These are phyloP conservation scores for Ataeniobius toweri DNA, from an alignment of 2,797 vertebrate species.

Conservation along the genomic window DNA sequence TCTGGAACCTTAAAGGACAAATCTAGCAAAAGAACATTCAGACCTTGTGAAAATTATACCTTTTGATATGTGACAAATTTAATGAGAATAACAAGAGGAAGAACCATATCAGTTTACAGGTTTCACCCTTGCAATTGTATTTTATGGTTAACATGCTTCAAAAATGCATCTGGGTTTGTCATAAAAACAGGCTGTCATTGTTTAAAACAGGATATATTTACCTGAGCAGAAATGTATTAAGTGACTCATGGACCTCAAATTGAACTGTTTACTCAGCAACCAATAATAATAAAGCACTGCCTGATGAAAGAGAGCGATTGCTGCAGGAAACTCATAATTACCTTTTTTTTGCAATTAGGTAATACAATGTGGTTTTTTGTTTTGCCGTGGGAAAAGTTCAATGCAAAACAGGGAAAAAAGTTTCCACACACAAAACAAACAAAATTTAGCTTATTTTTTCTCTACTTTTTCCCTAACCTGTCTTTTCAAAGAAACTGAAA, in stretches of 20 bases:
- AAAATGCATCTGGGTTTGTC: slow-evolving; percentile 58
- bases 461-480: neutral
- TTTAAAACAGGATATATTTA: slow-evolving; percentile 62
- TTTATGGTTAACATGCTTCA: slow-evolving; percentile 33
- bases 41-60: slow-evolving; percentile 41
- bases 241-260: slow-evolving; percentile 50
- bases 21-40: slow-evolving; percentile 35
- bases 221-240: slow-evolving; percentile 57
- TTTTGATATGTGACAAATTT: slow-evolving; percentile 39
- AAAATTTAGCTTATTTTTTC: neutral
- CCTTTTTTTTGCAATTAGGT: neutral
- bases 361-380: neutral
- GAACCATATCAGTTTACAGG: slow-evolving; percentile 16
- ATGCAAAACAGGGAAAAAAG: neutral
- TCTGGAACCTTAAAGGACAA: slow-evolving; percentile 6
- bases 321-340: slow-evolving; percentile 14
- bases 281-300: slow-evolving; percentile 39
- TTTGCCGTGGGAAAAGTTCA: neutral
- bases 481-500: neutral
- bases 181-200: slow-evolving; percentile 35
- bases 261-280: slow-evolving; percentile 71
- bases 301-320: slow-evolving; percentile 40
- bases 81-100: slow-evolving; percentile 48
- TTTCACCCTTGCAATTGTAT: slow-evolving; percentile 62
- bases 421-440: neutral